A percentile compares a stretch with the other conserved stretches of the same genome.
phyloP scores from a whole-genome alignment of 2,797 vertebrate species.

The Xiphorhynchus erythropygius region DNA sequence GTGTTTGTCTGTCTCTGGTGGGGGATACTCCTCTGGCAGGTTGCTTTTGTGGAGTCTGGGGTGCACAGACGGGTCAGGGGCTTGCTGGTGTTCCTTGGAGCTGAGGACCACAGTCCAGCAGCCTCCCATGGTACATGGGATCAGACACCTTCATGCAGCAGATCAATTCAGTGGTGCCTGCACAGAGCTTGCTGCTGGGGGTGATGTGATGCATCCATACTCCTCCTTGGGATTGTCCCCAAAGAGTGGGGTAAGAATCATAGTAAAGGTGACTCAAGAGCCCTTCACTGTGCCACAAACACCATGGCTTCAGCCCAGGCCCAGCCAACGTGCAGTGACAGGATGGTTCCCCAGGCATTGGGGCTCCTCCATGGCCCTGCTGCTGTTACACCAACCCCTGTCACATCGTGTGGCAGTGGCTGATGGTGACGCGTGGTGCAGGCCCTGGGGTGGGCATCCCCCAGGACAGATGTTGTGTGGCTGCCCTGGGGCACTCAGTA shows the following conservation, averaged over 20 bases:
- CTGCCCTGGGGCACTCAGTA: not conserved
- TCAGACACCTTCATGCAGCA: not conserved
- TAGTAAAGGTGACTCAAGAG: not conserved
- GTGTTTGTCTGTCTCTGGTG: not conserved
- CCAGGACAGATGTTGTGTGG: not conserved
- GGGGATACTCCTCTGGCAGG: accelerated
- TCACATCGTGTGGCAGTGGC: not conserved
- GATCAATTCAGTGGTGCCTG: not conserved
- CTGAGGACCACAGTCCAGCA: not conserved
- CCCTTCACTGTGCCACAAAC: not conserved
- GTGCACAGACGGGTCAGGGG: accelerated
- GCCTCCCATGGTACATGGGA: accelerated
- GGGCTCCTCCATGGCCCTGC: not conserved
- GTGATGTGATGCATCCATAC: not conserved
- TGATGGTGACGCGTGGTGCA: not conserved
- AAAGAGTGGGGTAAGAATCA: not conserved
- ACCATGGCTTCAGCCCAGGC: accelerated
- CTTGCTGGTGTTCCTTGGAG: not conserved
- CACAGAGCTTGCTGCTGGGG: not conserved
- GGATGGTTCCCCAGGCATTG: accelerated
- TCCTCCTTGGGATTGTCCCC: not conserved
- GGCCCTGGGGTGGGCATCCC: not conserved
- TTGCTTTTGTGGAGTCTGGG: not conserved
- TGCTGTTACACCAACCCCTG: not conserved
- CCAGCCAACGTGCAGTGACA: not conserved